Percentiles rank a stretch among this genome's conserved stretches.
These are phyloP conservation scores for Lepidothrix coronata DNA, from an alignment of 2,113 vertebrate species.

Conservation along the genomic window DNA sequence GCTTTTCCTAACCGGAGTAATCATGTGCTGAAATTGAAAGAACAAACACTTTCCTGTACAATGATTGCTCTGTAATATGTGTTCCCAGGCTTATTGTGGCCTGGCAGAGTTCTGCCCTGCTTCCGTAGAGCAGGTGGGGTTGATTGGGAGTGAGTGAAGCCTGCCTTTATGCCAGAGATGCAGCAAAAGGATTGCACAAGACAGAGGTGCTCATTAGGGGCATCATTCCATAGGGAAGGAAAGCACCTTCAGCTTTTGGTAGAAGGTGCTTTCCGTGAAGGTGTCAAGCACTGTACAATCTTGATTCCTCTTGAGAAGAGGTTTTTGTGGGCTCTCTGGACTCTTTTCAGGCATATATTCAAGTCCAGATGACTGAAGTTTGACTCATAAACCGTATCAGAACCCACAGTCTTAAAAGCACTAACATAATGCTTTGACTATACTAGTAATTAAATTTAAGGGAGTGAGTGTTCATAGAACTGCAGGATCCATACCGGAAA, in stretches of 20 bases:
- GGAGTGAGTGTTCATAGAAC: background rate
- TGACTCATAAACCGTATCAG: background rate
- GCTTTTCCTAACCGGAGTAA: background rate
- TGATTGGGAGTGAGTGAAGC: background rate
- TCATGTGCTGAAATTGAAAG: background rate
- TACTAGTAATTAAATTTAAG: background rate
- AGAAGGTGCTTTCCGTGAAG: background rate
- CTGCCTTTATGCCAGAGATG: background rate
- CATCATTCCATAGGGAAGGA: background rate
- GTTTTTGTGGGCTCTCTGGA: background rate
- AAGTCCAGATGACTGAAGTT: background rate
- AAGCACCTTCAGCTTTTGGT: background rate
- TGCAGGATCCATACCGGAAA: background rate
- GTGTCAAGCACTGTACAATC: rapidly evolving
- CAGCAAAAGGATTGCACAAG: background rate
- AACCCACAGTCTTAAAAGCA: rapidly evolving
- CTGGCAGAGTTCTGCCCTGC: background rate
- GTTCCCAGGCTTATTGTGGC: background rate
- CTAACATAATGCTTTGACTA: background rate
- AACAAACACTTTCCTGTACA: background rate
- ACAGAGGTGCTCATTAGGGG: background rate
- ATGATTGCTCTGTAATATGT: background rate
- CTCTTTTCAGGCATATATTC: background rate
- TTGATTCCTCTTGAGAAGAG: background rate
- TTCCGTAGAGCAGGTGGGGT: background rate